phyloP scores from a whole-genome alignment of 2,797 vertebrate genomes.

The Gymnocypris eckloni region DNA sequence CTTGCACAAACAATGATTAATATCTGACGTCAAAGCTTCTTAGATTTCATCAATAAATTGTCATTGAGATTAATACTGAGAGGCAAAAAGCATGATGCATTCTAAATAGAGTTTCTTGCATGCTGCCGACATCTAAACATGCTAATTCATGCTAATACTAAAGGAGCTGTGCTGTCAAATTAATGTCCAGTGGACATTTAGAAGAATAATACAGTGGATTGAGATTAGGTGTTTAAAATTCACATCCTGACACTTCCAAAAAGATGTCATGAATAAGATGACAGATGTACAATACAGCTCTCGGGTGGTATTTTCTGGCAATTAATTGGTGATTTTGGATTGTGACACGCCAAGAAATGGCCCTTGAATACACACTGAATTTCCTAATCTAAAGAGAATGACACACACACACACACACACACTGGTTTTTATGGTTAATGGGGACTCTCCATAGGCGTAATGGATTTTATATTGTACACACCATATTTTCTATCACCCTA shows the following conservation, averaged over 20 bases:
- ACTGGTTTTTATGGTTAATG: neutral
- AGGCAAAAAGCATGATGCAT: conserved; percentile 69
- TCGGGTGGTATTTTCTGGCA: conserved; percentile 25
- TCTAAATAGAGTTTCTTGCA: conserved; percentile 72
- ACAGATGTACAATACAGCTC: conserved; percentile 42
- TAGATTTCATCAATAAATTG: conserved; percentile 68
- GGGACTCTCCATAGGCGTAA: too few relatives aligned
- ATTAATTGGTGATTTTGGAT: conserved; percentile 42
- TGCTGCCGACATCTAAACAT: conserved; percentile 65
- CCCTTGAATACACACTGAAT: conserved; percentile 48
- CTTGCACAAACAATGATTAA: conserved; percentile 73
- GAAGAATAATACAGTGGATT: conserved; percentile 1
- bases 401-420: conserved; percentile 30
- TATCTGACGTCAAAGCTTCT: conserved; percentile 62
- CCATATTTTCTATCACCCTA: too few relatives aligned
- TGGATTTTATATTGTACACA: too few relatives aligned
- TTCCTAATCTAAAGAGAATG: conserved; percentile 51
- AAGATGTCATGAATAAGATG: conserved; percentile 15
- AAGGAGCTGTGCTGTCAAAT: neutral
- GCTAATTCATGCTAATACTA: conserved; percentile 19
- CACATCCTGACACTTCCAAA: conserved; percentile 41
- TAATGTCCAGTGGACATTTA: conserved; percentile 9
- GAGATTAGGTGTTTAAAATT: conserved; percentile 33
- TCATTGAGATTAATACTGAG: conserved; percentile 58
- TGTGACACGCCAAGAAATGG: conserved; percentile 46